Percentiles rank a stretch among this genome's conserved stretches.
Evolutionary conservation across 2,888 invertebrate genomes (phyloP).

Genomic region (Homarus gammarus): DNA sequence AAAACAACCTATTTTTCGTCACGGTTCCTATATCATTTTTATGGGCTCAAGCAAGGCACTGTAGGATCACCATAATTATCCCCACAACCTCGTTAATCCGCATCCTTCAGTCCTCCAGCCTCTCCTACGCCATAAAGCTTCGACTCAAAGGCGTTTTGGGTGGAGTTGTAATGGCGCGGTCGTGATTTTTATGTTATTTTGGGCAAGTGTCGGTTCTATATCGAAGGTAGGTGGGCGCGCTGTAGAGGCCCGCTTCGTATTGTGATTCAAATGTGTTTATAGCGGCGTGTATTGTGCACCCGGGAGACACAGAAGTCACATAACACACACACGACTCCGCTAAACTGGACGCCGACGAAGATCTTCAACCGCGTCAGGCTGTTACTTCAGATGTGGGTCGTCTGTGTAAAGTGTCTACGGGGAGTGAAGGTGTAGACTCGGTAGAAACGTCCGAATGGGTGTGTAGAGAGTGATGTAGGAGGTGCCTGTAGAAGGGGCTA

Average conservation of each 20-base stretch:
- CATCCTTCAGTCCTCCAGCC: background rate
- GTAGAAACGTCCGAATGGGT: background rate
- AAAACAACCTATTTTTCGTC: conserved; percentile 33
- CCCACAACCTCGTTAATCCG: conserved; percentile 17
- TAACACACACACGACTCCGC: background rate
- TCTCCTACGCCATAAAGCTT: no score
- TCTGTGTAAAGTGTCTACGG: background rate
- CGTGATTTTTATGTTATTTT: background rate
- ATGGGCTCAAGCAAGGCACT: conserved; percentile 5
- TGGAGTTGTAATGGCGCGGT: no score
- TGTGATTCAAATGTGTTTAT: conserved; percentile 56
- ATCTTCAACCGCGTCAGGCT: background rate
- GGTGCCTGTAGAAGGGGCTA: background rate
- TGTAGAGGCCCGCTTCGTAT: background rate
- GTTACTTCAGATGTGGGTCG: background rate
- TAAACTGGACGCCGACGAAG: background rate
- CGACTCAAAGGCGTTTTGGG: no score
- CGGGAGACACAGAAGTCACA: conserved; percentile 1
- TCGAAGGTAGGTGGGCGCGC: background rate
- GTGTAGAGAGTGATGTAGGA: background rate
- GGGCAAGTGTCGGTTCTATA: background rate
- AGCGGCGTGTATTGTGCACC: conserved; percentile 37
- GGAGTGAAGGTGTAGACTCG: background rate
- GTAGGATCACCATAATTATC: conserved; percentile 37
- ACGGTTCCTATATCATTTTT: conserved; percentile 48